Conservation (phyloP, 2,888 invertebrate species). For the Cryptocephalus moraei region DNA sequence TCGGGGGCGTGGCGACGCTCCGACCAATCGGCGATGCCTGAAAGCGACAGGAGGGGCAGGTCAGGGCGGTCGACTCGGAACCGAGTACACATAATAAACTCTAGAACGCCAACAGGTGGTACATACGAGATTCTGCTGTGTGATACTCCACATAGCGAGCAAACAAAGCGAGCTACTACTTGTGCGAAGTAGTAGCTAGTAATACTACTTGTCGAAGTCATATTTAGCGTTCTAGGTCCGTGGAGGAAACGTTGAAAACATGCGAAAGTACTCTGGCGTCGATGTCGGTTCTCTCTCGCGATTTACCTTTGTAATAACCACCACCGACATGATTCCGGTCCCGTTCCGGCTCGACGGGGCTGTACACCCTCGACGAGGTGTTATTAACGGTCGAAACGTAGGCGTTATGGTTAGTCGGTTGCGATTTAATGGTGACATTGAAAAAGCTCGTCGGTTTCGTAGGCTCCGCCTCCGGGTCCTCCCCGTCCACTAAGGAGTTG, state of each 20-base stretch:
- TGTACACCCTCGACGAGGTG: conserved; percentile 34
- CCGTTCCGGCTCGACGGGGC: conserved; percentile 39
- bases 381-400: conserved; percentile 22
- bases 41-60: conserved; percentile 4
- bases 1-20: conserved; percentile 39
- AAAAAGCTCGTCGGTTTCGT: conserved; percentile 63
- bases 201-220: too few species aligned
- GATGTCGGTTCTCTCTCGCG: too few species aligned
- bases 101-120: too few species aligned
- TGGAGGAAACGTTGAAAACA: too few species aligned
- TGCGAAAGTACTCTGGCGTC: too few species aligned
- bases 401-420: conserved; percentile 35
- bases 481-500: conserved; percentile 51
- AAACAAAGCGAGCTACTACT: too few species aligned
- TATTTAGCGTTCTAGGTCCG: too few species aligned
- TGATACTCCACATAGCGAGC: too few species aligned
- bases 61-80: too few species aligned
- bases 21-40: conserved; percentile 71
- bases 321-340: conserved; percentile 28
- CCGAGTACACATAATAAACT: too few species aligned
- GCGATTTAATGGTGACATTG: conserved; percentile 66
- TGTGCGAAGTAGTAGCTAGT: too few species aligned
- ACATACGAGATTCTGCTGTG: too few species aligned
- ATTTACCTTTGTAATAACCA: conserved; percentile 26
- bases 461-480: conserved; percentile 42